Base-by-base conservation (phyloP, 2,113 vertebrate species). In the Tonatia bakeri region DNA sequence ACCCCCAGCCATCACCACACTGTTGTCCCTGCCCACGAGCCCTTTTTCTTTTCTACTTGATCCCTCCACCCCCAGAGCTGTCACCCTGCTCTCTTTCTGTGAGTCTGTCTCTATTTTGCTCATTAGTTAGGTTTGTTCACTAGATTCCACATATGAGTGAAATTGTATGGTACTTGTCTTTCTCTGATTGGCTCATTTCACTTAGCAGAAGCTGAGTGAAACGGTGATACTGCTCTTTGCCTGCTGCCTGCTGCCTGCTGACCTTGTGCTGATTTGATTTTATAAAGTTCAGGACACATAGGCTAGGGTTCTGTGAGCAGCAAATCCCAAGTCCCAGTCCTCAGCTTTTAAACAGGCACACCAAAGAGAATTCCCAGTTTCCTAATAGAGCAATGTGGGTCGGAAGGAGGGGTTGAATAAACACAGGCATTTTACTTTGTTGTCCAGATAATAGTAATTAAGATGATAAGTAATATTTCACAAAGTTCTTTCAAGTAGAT, bases 401-500 rank as follows among this genome's bases (percentile, higher is more conserved):
- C 28, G 7, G 13, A 83, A 77, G 31, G 33, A 67, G 38, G 40
- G 26, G 36, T 43, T 70, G 17, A 67, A 72, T 73, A 73, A 73
- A 86, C 50, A 93, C 24, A 67, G 13, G 28, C 15, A n/a, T 72
- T 95, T 81, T 17, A 43, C 72, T 83, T 82, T 82, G 59, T 83
- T 52, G 56, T 86, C 77, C 52, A 67, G 47, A 95, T 76, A 69
- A 80, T 40, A 89, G 92, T 54, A 93, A 93, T 45, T 79, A 89
- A 69, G n/a, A 76, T 79, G 83, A 50, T 52, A 91, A 85, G 64
- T 54, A 47, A 84, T 47, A 43, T 36, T 85, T 87, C 40, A 81
- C 50, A 94, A 84, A 95, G n/a, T 47, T 81, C 90, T 96, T 87
- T 92, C 52, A 85, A 88, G 40, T 77, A 47, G 36, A 16, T 90